phyloP scores from a whole-genome alignment of 2,888 invertebrate genomes.

The Tanypteryx hageni region DNA sequence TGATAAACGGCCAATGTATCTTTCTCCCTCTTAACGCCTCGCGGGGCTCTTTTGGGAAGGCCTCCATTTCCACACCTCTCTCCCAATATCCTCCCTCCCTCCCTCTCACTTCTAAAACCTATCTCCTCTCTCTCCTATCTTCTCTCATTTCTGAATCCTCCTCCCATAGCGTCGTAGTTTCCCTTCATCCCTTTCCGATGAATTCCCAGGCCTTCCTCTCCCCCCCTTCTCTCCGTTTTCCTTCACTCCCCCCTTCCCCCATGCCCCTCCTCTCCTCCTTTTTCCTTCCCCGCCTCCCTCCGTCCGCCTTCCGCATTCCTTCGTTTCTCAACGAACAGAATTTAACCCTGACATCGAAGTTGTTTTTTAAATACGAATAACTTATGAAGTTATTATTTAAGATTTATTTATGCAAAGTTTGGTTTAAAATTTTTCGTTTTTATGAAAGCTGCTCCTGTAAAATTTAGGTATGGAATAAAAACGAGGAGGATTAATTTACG shows the following conservation, averaged over 20 bases:
- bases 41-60: background rate
- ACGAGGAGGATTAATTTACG: too few species aligned
- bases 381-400: too few species aligned
- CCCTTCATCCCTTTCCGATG: background rate
- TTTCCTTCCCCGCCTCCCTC: background rate
- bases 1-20: background rate
- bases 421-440: too few species aligned
- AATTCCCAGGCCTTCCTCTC: background rate
- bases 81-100: background rate
- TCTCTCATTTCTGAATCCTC: background rate
- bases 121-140: background rate
- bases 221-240: background rate
- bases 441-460: too few species aligned
- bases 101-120: background rate
- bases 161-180: background rate
- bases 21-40: background rate
- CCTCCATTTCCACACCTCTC: background rate
- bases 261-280: background rate
- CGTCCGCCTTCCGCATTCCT: slow-evolving; percentile 2
- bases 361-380: too few species aligned
- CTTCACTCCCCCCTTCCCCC: too few species aligned
- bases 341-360: too few species aligned
- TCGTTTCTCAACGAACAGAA: too few species aligned
- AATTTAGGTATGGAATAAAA: too few species aligned
- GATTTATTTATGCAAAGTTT: too few species aligned